Percentiles rank a stretch among this genome's conserved stretches.
phyloP scores from a whole-genome alignment of 2,888 invertebrate species.

The Torymus tubicola region DNA sequence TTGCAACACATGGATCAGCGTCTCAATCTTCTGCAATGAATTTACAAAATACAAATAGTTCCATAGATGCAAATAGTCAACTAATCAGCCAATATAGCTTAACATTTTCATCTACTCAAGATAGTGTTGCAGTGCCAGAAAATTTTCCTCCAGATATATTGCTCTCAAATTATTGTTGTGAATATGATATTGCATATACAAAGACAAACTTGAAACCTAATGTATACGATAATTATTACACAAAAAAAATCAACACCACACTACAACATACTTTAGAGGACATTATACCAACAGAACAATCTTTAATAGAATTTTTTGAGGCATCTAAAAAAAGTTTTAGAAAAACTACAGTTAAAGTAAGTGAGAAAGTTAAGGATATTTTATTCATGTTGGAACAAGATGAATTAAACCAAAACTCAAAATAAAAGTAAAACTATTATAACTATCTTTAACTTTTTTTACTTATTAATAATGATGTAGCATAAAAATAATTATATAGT shows the following conservation, averaged over 20 bases:
- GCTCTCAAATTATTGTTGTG: constrained; percentile 57
- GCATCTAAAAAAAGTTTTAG: constrained; percentile 27
- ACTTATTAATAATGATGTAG: too few relatives aligned
- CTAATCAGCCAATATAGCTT: not conserved
- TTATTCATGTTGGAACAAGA: constrained; percentile 31
- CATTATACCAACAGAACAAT: constrained; percentile 39
- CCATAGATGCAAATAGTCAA: too few relatives aligned
- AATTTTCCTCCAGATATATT: constrained; percentile 29
- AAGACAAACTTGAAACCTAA: constrained; percentile 42
- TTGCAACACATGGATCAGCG: too few relatives aligned
- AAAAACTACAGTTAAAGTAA: constrained; percentile 19
- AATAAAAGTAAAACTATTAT: not conserved
- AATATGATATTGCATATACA: constrained; percentile 52
- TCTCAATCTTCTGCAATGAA: too few relatives aligned
- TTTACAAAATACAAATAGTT: too few relatives aligned
- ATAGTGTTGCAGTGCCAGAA: not conserved
- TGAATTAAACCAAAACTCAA: not conserved
- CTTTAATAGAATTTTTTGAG: constrained; percentile 45
- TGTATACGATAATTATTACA: constrained; percentile 37
- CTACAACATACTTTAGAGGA: constrained; percentile 44
- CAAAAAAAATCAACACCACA: constrained; percentile 4
- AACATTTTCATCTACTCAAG: constrained; percentile 40
- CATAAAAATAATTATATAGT: too few relatives aligned
- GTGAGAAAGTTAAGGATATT: constrained; percentile 25
- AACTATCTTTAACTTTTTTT: not conserved